Percentiles rank a stretch among this genome's conserved stretches.
Conservation (phyloP, 2,888 invertebrate genomes). For the Octonoba sinensis region DNA sequence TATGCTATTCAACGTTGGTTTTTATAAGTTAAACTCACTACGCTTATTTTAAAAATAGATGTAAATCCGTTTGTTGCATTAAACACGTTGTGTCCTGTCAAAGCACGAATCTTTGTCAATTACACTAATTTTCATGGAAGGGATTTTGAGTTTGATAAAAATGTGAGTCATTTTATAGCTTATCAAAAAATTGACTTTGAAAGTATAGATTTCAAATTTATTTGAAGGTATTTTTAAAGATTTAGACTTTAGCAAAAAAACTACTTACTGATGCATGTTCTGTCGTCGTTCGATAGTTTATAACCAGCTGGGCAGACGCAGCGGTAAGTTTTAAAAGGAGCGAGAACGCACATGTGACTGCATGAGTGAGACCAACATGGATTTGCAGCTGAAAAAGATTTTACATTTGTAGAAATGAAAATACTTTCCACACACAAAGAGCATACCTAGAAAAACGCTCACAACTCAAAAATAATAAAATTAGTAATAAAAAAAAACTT, state of each 20-base stretch:
- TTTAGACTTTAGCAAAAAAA: background rate
- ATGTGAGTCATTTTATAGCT: background rate
- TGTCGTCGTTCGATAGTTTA: constrained; percentile 71
- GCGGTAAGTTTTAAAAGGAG: constrained; percentile 74
- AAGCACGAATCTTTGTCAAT: too few species aligned
- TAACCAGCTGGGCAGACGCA: constrained; percentile 86
- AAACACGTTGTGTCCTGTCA: too few species aligned
- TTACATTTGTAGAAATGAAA: background rate
- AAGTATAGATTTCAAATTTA: background rate
- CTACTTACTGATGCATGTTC: constrained; percentile 24
- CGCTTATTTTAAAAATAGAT: too few species aligned
- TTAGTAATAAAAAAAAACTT: too few species aligned
- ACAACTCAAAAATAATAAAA: background rate
- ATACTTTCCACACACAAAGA: background rate
- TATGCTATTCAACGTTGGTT: too few species aligned
- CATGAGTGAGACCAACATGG: constrained; percentile 79
- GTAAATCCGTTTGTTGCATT: too few species aligned
- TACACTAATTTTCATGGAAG: too few species aligned
- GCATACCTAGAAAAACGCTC: background rate
- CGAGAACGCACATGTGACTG: constrained; percentile 83
- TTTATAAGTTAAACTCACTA: too few species aligned
- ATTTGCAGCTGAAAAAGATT: constrained; percentile 70
- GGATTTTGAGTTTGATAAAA: too few species aligned
- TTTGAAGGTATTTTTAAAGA: background rate
- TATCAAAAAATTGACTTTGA: background rate